Conservation (phyloP, 2,113 vertebrate species). For the Polyodon spathula region DNA sequence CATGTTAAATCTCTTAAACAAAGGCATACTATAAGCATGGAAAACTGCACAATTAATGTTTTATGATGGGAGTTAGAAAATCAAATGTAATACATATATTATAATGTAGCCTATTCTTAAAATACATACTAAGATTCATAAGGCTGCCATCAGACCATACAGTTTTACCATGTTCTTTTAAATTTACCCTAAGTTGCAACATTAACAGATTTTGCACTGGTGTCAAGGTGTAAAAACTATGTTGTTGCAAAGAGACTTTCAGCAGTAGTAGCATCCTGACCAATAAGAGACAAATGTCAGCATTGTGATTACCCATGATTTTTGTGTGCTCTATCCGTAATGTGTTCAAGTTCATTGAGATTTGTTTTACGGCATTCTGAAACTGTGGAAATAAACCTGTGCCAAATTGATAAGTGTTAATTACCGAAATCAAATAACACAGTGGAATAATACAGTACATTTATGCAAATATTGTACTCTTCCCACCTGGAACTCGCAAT, state of each 20-base stretch:
- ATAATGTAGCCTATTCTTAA: no score
- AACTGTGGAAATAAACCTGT: constrained; percentile 29
- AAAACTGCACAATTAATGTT: no score
- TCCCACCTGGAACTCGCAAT: neutral
- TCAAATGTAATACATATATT: no score
- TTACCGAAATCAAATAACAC: constrained; percentile 26
- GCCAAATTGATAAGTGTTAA: constrained; percentile 36
- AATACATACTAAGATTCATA: no score
- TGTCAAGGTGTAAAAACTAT: constrained; percentile 29
- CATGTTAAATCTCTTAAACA: no score
- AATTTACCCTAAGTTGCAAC: no score
- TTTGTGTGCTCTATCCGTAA: constrained; percentile 58
- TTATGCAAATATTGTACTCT: neutral
- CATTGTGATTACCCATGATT: constrained; percentile 66
- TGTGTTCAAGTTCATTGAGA: constrained; percentile 51
- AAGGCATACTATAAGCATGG: no score
- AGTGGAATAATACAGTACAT: constrained; percentile 16
- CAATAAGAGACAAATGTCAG: constrained; percentile 67
- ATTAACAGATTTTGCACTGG: neutral
- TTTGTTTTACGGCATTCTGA: constrained; percentile 34
- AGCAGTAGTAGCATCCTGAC: constrained; percentile 51
- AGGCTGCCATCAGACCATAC: no score
- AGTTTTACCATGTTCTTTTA: no score
- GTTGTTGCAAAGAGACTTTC: constrained; percentile 33
- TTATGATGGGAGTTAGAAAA: no score